Conservation (phyloP, 2,113 vertebrate species). For the Petroica traversi region DNA sequence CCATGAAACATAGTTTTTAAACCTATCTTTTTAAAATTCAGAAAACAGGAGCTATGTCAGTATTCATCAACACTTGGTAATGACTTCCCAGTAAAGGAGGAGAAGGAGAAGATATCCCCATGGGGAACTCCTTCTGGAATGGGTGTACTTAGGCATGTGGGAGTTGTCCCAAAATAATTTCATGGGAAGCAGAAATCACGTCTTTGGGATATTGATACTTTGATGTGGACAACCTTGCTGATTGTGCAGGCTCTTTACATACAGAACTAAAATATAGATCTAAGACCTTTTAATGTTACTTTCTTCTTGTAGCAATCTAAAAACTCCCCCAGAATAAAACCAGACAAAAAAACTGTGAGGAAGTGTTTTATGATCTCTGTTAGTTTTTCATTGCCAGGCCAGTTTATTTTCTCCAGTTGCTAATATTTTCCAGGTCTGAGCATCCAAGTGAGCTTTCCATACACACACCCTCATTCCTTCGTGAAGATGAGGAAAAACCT, state of each 20-base stretch:
- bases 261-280: background rate
- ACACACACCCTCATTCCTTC: background rate
- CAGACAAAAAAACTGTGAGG: background rate
- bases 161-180: background rate
- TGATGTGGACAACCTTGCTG: background rate
- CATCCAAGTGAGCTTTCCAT: background rate
- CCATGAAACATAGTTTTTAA: background rate
- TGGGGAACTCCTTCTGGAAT: background rate
- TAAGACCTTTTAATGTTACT: background rate
- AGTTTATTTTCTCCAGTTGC: background rate
- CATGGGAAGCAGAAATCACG: background rate
- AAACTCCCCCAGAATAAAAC: background rate
- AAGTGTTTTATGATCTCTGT: background rate
- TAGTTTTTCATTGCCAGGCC: background rate
- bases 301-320: background rate
- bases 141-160: background rate
- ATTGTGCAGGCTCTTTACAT: background rate
- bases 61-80: background rate
- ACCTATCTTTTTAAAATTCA: background rate
- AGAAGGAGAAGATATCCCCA: background rate
- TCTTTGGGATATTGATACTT: background rate
- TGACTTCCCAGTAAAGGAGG: background rate
- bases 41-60: background rate
- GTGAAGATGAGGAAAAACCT: background rate
- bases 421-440: conserved; percentile 4